Percentiles rank a stretch among this genome's conserved stretches.
Evolutionary conservation across 2,113 vertebrate genomes (phyloP).

Genomic region (Mustela lutreola): DNA sequence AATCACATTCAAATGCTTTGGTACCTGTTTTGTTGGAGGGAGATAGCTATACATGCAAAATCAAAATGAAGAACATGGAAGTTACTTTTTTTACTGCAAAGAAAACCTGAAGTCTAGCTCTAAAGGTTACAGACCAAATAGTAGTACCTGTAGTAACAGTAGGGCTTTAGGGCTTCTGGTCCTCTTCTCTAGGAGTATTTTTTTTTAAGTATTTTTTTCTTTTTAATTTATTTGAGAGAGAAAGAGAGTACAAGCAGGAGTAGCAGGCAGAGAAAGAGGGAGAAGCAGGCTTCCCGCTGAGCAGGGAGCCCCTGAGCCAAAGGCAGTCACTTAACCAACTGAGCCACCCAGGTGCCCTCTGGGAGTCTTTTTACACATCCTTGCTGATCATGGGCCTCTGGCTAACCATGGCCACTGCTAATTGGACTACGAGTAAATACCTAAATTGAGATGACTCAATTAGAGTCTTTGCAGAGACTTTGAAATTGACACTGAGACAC

Average conservation of each 20-base stretch:
- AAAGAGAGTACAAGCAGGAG: no score
- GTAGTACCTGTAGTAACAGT: background rate
- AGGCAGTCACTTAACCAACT: no score
- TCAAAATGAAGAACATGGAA: background rate
- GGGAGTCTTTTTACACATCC: background rate
- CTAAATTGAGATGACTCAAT: background rate
- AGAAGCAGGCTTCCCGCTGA: no score
- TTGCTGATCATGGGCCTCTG: background rate
- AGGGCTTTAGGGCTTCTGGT: background rate
- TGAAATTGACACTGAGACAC: background rate
- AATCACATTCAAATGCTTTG: background rate
- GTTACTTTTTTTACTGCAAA: background rate
- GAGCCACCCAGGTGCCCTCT: background rate
- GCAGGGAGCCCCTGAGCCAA: no score
- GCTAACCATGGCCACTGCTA: background rate
- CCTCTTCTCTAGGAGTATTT: background rate
- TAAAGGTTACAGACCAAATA: background rate
- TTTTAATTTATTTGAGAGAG: no score
- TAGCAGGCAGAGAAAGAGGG: no score
- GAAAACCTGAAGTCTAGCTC: background rate
- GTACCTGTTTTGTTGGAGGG: background rate
- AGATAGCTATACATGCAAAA: background rate
- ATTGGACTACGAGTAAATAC: background rate
- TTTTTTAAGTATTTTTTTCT: no score
- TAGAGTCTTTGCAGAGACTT: background rate